These are phyloP conservation scores for Formica selysi DNA, from an alignment of 1,140 invertebrate species.

Conservation along the genomic window DNA sequence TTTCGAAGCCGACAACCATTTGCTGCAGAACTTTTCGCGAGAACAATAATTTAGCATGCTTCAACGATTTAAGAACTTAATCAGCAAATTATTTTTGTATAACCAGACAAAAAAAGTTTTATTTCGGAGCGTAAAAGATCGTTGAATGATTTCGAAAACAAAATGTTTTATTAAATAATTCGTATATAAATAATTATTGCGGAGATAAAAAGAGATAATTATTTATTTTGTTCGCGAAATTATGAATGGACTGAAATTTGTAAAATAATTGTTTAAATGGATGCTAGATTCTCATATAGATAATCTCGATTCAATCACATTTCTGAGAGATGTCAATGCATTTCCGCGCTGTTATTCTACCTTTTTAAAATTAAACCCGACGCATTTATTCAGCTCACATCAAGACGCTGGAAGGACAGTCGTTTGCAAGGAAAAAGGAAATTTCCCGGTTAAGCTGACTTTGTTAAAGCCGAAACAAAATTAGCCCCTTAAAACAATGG, in stretches of 20 bases:
- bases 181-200: neutral
- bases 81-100: neutral
- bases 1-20: conserved; percentile 8
- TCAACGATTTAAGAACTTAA: neutral
- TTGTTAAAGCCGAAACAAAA: conserved; percentile 71
- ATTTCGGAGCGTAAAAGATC: neutral
- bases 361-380: conserved; percentile 34
- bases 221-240: neutral
- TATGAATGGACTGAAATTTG: neutral
- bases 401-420: neutral
- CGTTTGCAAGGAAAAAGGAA: conserved; percentile 21
- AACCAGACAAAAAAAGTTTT: neutral
- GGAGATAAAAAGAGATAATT: neutral
- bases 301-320: conserved; percentile 6
- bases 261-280: conserved; percentile 7
- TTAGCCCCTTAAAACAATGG: conserved; percentile 63
- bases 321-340: neutral
- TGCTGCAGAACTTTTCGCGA: neutral
- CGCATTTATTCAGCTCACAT: neutral
- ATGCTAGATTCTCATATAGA: neutral
- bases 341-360: conserved; percentile 13
- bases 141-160: neutral
- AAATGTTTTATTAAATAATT: neutral
- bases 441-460: conserved; percentile 64
- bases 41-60: conserved; percentile 2